Evolutionary conservation across 2,113 vertebrate species (phyloP).

Genomic region (Micronycteris hirsuta): DNA sequence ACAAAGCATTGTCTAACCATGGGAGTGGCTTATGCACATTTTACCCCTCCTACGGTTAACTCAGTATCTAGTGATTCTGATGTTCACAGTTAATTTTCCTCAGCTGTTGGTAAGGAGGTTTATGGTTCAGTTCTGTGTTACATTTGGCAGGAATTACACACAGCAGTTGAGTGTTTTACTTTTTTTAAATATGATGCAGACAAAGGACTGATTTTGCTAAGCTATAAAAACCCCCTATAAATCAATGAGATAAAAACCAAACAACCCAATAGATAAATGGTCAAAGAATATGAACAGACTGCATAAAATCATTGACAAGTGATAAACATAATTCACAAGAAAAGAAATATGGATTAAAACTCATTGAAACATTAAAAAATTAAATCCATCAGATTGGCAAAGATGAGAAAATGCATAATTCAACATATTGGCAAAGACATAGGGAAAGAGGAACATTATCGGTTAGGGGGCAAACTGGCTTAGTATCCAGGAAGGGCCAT

Average conservation of each 20-base stretch:
- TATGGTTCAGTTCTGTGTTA: slow-evolving; percentile 15
- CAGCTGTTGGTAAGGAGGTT: slow-evolving; percentile 29
- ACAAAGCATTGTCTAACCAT: not conserved
- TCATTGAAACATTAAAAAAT: not conserved
- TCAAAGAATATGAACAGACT: not conserved
- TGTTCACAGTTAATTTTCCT: slow-evolving; percentile 31
- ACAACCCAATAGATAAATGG: not conserved
- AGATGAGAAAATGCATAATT: not conserved
- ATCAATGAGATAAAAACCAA: not conserved
- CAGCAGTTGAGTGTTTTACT: not conserved
- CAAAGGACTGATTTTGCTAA: not conserved
- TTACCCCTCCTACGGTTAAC: not conserved
- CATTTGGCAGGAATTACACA: not conserved
- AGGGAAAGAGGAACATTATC: not conserved
- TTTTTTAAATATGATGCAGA: not conserved
- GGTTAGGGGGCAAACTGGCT: not conserved
- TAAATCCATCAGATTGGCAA: not conserved
- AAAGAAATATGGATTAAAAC: not conserved
- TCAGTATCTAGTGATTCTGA: not conserved
- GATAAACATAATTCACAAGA: not conserved
- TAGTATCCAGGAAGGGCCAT: not conserved
- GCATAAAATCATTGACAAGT: slow-evolving; percentile 5
- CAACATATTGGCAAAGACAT: not conserved
- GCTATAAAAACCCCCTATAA: not conserved
- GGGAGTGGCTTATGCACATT: not conserved